Percentiles rank a stretch among this genome's conserved stretches.
phyloP scores from a whole-genome alignment of 2,113 vertebrate species.

The Turdus rufiventris region DNA sequence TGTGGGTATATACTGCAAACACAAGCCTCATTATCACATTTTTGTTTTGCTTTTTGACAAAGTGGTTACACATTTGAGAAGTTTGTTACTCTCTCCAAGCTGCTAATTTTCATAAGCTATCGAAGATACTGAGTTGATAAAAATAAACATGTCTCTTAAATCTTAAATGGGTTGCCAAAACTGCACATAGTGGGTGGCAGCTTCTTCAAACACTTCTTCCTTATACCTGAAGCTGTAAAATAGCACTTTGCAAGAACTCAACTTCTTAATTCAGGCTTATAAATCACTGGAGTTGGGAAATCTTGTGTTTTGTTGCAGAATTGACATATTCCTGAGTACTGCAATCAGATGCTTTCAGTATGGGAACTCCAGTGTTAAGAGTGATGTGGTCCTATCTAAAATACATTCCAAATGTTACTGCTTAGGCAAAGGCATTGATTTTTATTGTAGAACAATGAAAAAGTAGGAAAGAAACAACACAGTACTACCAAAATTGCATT shows the following conservation, averaged over 20 bases:
- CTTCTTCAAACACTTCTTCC: not conserved
- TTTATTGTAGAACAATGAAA: not conserved
- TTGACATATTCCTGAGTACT: not conserved
- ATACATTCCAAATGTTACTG: not conserved
- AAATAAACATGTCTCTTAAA: slow-evolving; percentile 7
- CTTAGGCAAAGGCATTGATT: not conserved
- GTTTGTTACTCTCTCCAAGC: not conserved
- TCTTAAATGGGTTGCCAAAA: slow-evolving; percentile 16
- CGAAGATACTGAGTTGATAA: not conserved
- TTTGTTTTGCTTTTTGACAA: slow-evolving; percentile 30
- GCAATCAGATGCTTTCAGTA: not conserved
- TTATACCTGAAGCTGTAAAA: slow-evolving; percentile 37
- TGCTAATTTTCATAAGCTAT: slow-evolving; percentile 25
- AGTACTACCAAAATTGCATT: not conserved
- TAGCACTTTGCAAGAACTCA: not conserved
- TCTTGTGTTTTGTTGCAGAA: not conserved
- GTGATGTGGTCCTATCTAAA: not conserved
- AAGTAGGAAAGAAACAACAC: not conserved
- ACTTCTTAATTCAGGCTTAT: not conserved
- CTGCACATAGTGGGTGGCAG: not conserved
- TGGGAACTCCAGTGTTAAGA: not conserved
- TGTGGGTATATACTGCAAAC: not conserved
- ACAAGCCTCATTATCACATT: slow-evolving; percentile 12
- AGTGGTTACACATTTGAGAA: not conserved
- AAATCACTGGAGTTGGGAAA: not conserved